Percentiles rank a stretch among this genome's conserved stretches.
These are phyloP conservation scores for Allacma fusca DNA, from an alignment of 2,888 invertebrate genomes.

Conservation along the genomic window DNA sequence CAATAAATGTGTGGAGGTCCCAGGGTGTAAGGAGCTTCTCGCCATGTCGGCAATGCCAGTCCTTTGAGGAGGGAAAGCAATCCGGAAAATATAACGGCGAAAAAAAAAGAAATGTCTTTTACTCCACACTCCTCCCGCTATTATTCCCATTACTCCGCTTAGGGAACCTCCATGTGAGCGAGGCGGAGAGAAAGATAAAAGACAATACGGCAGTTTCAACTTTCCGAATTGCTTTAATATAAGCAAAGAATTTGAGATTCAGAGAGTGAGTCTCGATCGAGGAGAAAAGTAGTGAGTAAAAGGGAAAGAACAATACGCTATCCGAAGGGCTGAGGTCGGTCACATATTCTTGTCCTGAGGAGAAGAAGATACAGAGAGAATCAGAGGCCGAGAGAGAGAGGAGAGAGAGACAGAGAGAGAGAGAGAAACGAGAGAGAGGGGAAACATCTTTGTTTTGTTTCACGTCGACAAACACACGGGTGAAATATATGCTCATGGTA, in stretches of 20 bases:
- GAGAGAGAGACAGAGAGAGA: not conserved
- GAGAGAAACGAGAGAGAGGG: not conserved
- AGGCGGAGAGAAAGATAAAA: not conserved
- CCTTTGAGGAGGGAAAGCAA: conserved; percentile 4
- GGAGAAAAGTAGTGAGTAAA: not conserved
- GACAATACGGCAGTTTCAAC: not conserved
- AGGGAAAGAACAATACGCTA: not conserved
- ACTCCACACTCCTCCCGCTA: no score
- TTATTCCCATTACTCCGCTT: no score
- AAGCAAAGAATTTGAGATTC: not conserved
- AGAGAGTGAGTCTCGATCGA: not conserved
- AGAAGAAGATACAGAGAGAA: not conserved
- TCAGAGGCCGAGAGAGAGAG: conserved; percentile 14
- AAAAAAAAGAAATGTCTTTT: not conserved
- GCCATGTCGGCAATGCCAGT: not conserved
- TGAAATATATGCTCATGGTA: conserved; percentile 42
- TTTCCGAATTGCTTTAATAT: not conserved
- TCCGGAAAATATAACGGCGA: conserved; percentile 2
- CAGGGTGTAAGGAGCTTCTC: not conserved
- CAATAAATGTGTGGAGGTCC: no score
- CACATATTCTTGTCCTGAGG: conserved; percentile 6
- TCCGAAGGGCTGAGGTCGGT: not conserved
- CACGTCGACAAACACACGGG: conserved; percentile 30
- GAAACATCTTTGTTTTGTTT: conserved; percentile 30
- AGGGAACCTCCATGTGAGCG: not conserved